Base-by-base conservation (phyloP, 2,113 vertebrate genomes). In the Dipodomys ordii region DNA sequence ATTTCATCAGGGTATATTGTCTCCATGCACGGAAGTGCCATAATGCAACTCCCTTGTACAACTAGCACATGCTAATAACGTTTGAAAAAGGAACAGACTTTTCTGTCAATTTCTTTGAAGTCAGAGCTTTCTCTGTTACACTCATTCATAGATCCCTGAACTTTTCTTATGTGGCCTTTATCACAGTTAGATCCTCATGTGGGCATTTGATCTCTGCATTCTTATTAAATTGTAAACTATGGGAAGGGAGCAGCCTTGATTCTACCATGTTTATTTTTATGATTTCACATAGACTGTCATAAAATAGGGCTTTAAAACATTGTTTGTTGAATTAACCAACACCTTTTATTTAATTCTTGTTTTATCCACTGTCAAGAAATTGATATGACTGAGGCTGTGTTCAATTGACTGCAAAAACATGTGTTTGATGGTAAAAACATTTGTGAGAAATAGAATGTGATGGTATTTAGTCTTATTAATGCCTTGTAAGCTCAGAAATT, bases 261-360 rank as follows among this genome's bases (percentile, higher is more conserved):
- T 67, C 3, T 80, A 82, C 23, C 7, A 6, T 23, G 7, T 1
- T 95, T 89, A 46, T 73, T 87, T 92, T 87, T 32, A 77, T 22
- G 12, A 83, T 20, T 35, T 88, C 60, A 69, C 28, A 22, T 44
- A 62, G 10, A 10, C n/a, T 92, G 16, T 6, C 65, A 77, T 32
- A 85, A 83, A 90, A 84, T 73, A 77, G 35, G 44, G 46, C 23
- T 76, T 86, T 18, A 74, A 18, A 78, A 35, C 25, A 10, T 25
- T n/a, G 15, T 79, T 88, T 91, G 15, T 71, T 94, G 44, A 94
- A 91, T 94, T 71, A 89, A 87, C 86, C 32, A 81, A 86, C 10
- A 28, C 32, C 30, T 83, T 88, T 93, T 39, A 44, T 64, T 90
- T 88, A 57, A 12, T 4, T 91, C 28, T 71, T 76, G 1, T 83